Base-by-base conservation (phyloP, 2,113 vertebrate genomes). In the Eudorcas thomsonii region DNA sequence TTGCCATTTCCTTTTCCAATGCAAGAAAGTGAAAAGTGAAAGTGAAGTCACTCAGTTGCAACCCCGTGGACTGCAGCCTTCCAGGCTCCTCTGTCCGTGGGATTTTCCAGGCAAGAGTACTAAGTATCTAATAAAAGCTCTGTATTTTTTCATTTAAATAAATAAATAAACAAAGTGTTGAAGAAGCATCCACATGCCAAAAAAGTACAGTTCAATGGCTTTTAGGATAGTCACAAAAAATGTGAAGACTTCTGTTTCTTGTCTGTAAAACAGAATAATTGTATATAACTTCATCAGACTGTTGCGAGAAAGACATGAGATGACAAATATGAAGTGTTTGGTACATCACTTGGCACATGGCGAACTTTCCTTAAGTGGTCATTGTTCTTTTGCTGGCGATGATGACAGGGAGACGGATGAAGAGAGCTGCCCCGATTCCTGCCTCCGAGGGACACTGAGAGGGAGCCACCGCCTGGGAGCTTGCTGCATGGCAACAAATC, bases 211-310 rank as follows among this genome's bases (percentile, higher is more conserved):
- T 78, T 92, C 14, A 36, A 45, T 93, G 52, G 45, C 52, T 87
- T 85, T 85, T 36, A 50, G 7, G 15, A 17, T 62, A 21, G 14
- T 55, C 36, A 64, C 77, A 33, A 26, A 78, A 36, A n/a, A 48
- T 77, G 45, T 64, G 60, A 45, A 86, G n/a, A 36, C 62, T 84
- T 93, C 52, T 21, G 11, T 45, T 64, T 83, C 80, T 90, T 86
- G 74, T 77, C 33, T 88, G 45, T 30, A 39, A 86, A 83, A 86
- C 21, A 17, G 33, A 33, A 60, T 59, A 39, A 88, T 74, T 8
- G 7, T 11, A 36, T 8, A 13, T 19, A 92, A 77, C 39, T 52
- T 80, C 45, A 0, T 5, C 45, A 5, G 13, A 50, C 26, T 45
- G 21, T 39, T 50, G 43, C 7, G 23, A 57, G 59, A 33, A 39